A percentile compares a stretch with the other conserved stretches of the same genome.
These are phyloP conservation scores for Clarias platycephalus DNA, from an alignment of 2,797 vertebrate species.

Conservation along the genomic window DNA sequence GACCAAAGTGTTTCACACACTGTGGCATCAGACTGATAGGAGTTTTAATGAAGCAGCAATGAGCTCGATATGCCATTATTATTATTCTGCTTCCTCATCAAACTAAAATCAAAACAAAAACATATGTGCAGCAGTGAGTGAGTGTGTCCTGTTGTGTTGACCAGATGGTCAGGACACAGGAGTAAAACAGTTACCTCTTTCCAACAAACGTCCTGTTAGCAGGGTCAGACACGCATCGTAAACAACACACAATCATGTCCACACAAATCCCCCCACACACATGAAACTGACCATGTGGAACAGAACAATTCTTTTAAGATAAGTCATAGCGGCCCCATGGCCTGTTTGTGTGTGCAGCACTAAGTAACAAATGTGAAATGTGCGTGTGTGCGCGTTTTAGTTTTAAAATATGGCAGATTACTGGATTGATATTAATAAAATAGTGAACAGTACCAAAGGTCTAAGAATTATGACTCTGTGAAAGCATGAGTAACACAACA, in stretches of 20 bases:
- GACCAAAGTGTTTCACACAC: not conserved
- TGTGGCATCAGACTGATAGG: not conserved
- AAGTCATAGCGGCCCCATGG: constrained; percentile 12
- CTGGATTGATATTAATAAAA: constrained; percentile 36
- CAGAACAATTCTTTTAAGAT: not conserved
- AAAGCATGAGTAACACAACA: constrained; percentile 15
- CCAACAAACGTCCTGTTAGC: not conserved
- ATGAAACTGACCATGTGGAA: not conserved
- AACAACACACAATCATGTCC: not conserved
- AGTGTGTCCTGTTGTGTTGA: not conserved
- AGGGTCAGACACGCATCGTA: not conserved
- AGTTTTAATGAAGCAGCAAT: constrained; percentile 2
- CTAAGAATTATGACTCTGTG: constrained; percentile 8
- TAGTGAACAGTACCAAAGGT: constrained; percentile 19
- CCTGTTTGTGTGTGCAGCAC: constrained; percentile 36
- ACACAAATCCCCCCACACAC: constrained; percentile 14
- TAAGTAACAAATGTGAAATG: constrained; percentile 32
- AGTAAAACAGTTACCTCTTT: not conserved
- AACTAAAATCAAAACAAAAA: not conserved
- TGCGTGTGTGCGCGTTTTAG: constrained; percentile 19
- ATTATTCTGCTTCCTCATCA: not conserved
- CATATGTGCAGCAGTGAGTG: not conserved
- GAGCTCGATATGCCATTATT: not conserved
- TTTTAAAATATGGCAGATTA: constrained; percentile 19
- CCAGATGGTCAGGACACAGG: constrained; percentile 24